Base-by-base conservation (phyloP, 2,113 vertebrate genomes). In the Grammomys surdaster region DNA sequence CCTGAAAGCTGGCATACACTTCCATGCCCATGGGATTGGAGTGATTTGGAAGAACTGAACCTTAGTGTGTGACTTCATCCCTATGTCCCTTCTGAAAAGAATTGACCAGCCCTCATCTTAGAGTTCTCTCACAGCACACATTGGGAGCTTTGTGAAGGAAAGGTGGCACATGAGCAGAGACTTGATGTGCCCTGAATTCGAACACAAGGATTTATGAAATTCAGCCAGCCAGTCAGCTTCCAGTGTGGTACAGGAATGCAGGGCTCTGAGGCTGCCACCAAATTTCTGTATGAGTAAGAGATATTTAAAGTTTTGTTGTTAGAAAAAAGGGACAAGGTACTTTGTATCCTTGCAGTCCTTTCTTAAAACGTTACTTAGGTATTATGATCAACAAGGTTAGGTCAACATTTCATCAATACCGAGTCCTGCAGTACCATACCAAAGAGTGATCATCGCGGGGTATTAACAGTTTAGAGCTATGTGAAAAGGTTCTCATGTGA, bases 251-350 rank as follows among this genome's bases (percentile, higher is more conserved):
- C 26, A 82, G 58, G 43, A 48, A 67, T 67, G 51, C 89, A 36
- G 58, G 77, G 67, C 24, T 36, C 56, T 89, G 16, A 51, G 87
- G 46, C 7, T 31, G 75, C 77, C 40, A 31, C 70, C 26, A 46
- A 72, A 17, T 65, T 65, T 93, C 76, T 69, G 28, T 54, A 89
- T 91, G 75, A 89, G 81, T 65, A 91, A 81, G 5, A 73, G 58
- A 31, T 60, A 43, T 90, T 87, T 67, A 86, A 96, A 69, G 88
- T 31, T 40, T 82, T 84, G 46, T 91, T 51, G 51, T 51, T 51
- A 54, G 67, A 92, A 97, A 97, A 95, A 48, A 69, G 22, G 93
- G 95, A 84, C 91, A 88, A 86, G 72, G 36, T 33, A 70, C 85
- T 72, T 75, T 82, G 89, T 95, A 91, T 90, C 43, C 92, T 67